Conservation (phyloP, 1,140 invertebrate species). For the Aphaenogaster floridana region DNA sequence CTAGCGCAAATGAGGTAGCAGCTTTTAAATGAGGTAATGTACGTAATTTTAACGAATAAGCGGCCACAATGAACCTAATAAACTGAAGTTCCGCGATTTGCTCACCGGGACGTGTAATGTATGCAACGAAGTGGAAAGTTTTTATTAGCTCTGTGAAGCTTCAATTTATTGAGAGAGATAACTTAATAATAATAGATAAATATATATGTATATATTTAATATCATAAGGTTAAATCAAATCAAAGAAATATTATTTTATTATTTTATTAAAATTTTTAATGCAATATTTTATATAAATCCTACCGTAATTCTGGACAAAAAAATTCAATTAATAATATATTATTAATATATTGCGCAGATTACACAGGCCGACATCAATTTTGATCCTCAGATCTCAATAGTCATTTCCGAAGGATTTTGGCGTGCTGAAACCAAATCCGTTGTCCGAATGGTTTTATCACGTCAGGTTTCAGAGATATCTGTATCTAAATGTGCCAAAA, state of each 20-base stretch:
- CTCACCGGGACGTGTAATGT: slow-evolving; percentile 36
- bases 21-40: slow-evolving; percentile 44
- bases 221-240: neutral
- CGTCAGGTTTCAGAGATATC: no score
- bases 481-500: no score
- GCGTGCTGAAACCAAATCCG: no score
- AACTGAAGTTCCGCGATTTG: slow-evolving; percentile 56
- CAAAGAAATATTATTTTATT: neutral
- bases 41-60: slow-evolving; percentile 60
- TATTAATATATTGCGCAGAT: neutral
- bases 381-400: no score
- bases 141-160: slow-evolving; percentile 25
- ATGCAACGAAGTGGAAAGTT: slow-evolving; percentile 45
- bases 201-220: neutral
- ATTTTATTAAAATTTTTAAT: neutral
- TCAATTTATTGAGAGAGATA: slow-evolving; percentile 25
- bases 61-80: slow-evolving; percentile 52
- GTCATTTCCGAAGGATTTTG: no score
- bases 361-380: no score
- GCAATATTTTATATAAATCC: neutral
- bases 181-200: slow-evolving; percentile 19
- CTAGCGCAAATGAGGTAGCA: slow-evolving; percentile 37
- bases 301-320: neutral
- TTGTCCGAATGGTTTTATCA: no score
- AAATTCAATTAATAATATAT: no score